Conservation (phyloP, 2,797 vertebrate genomes). For the Sus cebifrons region DNA sequence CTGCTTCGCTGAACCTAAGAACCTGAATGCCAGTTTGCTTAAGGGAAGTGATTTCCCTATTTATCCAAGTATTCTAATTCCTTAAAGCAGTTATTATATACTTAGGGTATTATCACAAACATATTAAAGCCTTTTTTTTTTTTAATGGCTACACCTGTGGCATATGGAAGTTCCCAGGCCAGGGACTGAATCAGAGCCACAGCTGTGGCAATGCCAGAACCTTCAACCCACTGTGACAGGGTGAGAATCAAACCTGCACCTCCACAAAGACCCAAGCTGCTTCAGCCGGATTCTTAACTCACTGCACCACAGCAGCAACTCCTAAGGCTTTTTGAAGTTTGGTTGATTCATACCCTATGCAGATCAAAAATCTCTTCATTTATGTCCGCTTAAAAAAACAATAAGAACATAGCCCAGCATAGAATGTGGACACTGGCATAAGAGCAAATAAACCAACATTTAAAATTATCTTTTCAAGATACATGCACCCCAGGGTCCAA, state of each 20-base stretch:
- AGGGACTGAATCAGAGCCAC: too few relatives aligned
- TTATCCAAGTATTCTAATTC: neutral
- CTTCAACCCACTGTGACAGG: too few relatives aligned
- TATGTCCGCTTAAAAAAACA: constrained; percentile 33
- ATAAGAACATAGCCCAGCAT: neutral
- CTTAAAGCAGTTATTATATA: neutral
- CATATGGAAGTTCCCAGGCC: too few relatives aligned
- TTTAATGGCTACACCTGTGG: too few relatives aligned
- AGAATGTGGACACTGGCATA: neutral
- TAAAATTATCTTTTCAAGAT: constrained; percentile 28
- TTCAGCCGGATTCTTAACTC: too few relatives aligned
- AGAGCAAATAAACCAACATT: constrained; percentile 46
- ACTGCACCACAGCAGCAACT: too few relatives aligned
- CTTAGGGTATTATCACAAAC: constrained; percentile 1
- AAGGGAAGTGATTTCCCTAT: neutral
- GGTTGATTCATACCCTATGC: neutral
- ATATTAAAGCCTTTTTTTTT: neutral
- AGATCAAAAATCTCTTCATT: constrained; percentile 55
- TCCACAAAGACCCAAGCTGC: too few relatives aligned
- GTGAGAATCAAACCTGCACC: too few relatives aligned
- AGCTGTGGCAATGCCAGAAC: too few relatives aligned
- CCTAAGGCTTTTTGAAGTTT: constrained; percentile 49
- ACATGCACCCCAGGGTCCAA: neutral
- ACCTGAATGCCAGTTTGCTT: neutral
- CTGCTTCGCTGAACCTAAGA: neutral